Evolutionary conservation across 1,140 invertebrate species (phyloP).

Genomic region (Berghia stephanieae): DNA sequence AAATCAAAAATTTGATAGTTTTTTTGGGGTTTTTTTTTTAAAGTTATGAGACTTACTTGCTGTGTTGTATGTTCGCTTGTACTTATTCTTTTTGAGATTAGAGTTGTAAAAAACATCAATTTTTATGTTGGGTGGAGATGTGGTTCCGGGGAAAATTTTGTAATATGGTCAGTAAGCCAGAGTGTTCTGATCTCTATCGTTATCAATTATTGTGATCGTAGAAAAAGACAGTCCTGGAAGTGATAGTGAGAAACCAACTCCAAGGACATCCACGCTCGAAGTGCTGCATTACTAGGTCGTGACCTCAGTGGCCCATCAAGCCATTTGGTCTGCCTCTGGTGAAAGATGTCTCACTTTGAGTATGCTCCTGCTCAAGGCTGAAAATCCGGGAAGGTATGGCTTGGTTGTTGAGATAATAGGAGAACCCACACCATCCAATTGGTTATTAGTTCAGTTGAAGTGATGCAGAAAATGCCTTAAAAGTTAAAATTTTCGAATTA

Average conservation of each 20-base stretch:
- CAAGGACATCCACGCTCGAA: slow-evolving; percentile 52
- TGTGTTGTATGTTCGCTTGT: not conserved
- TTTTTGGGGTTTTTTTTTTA: too few species aligned
- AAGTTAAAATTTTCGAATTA: too few species aligned
- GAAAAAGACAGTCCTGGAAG: slow-evolving; percentile 59
- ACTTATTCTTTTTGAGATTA: too few species aligned
- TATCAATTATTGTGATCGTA: too few species aligned
- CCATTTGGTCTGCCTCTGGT: slow-evolving; percentile 52
- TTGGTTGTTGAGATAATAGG: not conserved
- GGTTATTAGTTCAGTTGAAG: too few species aligned
- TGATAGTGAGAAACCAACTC: slow-evolving; percentile 62
- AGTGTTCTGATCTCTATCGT: too few species aligned
- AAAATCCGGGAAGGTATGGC: slow-evolving; percentile 57
- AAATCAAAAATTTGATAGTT: too few species aligned
- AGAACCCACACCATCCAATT: too few species aligned
- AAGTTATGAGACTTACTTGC: too few species aligned
- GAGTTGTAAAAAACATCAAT: too few species aligned
- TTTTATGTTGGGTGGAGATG: not conserved
- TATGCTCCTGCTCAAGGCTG: slow-evolving; percentile 59
- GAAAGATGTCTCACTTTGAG: slow-evolving; percentile 56
- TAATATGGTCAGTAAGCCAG: too few species aligned
- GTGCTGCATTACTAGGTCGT: slow-evolving; percentile 52
- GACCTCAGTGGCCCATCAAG: slow-evolving; percentile 51
- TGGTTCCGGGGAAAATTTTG: not conserved
- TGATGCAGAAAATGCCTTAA: too few species aligned